A percentile compares a stretch with the other conserved stretches of the same genome.
These are phyloP conservation scores for Hormaphis cornu DNA, from an alignment of 1,140 invertebrate genomes.

Conservation along the genomic window DNA sequence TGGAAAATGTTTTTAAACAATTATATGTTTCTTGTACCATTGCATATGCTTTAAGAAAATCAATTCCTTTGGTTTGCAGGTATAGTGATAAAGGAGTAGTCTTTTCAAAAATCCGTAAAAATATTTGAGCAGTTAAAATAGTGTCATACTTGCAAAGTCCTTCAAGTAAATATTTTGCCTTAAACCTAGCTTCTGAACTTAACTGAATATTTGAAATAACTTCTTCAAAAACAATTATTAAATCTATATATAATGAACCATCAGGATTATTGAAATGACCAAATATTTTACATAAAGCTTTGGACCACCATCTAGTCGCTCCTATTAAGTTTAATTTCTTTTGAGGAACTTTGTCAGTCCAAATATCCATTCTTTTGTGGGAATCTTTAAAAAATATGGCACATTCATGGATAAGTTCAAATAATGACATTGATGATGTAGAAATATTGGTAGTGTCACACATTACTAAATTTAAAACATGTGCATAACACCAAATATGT, in stretches of 20 bases:
- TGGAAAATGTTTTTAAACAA: background rate
- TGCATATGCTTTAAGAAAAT: background rate
- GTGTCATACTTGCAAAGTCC: background rate
- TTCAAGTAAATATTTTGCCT: background rate
- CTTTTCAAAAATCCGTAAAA: background rate
- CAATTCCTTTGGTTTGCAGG: conserved; percentile 4
- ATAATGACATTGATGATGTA: background rate
- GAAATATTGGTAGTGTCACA: background rate
- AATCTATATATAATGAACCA: background rate
- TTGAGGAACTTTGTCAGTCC: background rate
- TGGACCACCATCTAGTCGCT: background rate
- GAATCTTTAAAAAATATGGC: background rate
- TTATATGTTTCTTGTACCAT: conserved; percentile 3
- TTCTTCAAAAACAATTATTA: too few species aligned
- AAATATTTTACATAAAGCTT: background rate
- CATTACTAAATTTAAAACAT: background rate
- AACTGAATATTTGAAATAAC: background rate
- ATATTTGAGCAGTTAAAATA: conserved; percentile 20
- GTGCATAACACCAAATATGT: background rate
- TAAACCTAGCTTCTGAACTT: background rate
- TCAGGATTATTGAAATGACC: background rate
- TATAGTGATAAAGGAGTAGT: conserved; percentile 7
- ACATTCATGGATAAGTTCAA: background rate
- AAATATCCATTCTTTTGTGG: background rate
- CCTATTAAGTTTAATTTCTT: background rate